Percentiles rank a stretch among this genome's conserved stretches.
Evolutionary conservation across 2,113 vertebrate species (phyloP).

Genomic region (Paradoxurus hermaphroditus): DNA sequence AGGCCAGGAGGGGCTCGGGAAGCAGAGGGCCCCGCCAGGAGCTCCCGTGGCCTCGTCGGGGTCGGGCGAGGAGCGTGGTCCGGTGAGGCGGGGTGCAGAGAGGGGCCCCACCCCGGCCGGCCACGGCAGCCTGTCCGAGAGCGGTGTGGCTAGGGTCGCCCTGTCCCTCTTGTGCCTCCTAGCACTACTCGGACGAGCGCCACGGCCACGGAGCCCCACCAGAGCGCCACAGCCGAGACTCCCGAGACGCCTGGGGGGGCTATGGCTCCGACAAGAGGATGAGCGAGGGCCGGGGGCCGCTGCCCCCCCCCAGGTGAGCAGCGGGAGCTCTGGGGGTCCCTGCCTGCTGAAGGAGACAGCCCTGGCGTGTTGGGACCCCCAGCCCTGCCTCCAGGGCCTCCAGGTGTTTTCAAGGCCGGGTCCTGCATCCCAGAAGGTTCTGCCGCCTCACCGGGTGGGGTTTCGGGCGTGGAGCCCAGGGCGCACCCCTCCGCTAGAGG

Average conservation of each 20-base stretch:
- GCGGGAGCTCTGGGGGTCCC: neutral
- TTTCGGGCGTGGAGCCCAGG: neutral
- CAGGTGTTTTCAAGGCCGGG: neutral
- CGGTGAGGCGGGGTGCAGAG: no score
- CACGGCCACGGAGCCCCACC: constrained; percentile 69
- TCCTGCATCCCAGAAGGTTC: neutral
- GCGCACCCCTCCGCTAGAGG: neutral
- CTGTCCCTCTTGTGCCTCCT: neutral
- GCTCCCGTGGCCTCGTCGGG: neutral
- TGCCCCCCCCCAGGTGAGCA: constrained; percentile 80
- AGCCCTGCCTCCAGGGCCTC: no score
- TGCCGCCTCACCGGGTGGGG: no score
- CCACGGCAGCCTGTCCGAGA: neutral
- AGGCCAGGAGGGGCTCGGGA: neutral
- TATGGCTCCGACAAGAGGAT: constrained; percentile 89
- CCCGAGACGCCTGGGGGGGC: constrained; percentile 88
- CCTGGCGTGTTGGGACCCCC: no score
- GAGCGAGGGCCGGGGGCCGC: constrained; percentile 79
- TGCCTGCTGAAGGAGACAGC: neutral
- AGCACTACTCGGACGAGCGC: constrained; percentile 92
- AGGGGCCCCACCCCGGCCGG: accelerated
- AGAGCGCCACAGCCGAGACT: constrained; percentile 88
- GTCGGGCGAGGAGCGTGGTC: neutral
- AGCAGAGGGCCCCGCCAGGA: neutral
- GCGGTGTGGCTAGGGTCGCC: accelerated